Conservation (phyloP, 2,888 invertebrate species). For the Eumerus sabulonum region DNA sequence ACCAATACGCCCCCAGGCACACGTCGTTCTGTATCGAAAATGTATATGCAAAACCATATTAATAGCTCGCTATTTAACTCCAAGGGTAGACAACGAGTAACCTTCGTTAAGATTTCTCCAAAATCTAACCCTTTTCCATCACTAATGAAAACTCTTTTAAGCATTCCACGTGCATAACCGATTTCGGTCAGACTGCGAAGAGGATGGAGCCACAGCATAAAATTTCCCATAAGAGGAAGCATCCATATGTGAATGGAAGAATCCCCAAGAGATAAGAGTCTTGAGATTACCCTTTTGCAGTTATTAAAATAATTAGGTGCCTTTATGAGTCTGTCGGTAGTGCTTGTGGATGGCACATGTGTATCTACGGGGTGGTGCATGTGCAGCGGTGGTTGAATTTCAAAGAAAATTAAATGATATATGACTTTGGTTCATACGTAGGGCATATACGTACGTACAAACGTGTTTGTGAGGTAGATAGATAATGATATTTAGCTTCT, state of each 20-base stretch:
- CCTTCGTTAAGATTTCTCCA: constrained; percentile 68
- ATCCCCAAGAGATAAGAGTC: constrained; percentile 66
- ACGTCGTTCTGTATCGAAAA: too few relatives aligned
- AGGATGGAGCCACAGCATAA: constrained; percentile 52
- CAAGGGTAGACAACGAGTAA: constrained; percentile 39
- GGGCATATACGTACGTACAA: not conserved
- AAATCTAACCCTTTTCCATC: constrained; percentile 60
- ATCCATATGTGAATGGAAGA: constrained; percentile 8
- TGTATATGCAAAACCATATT: constrained; percentile 39
- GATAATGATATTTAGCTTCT: constrained; percentile 60
- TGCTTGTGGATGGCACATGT: constrained; percentile 52
- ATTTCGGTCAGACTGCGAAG: constrained; percentile 46
- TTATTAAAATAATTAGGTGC: constrained; percentile 71
- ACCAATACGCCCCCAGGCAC: too few relatives aligned
- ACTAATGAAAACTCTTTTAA: constrained; percentile 63
- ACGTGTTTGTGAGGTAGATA: not conserved
- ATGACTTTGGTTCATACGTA: constrained; percentile 24
- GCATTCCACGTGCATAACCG: constrained; percentile 62
- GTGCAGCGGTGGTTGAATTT: constrained; percentile 28
- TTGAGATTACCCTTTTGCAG: constrained; percentile 70
- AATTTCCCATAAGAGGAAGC: constrained; percentile 60
- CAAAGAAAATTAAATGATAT: constrained; percentile 64
- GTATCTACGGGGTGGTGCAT: constrained; percentile 12
- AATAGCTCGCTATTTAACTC: constrained; percentile 67
- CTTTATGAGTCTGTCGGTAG: constrained; percentile 67